A percentile compares a stretch with the other conserved stretches of the same genome.
Conservation (phyloP, 2,888 invertebrate species). For the Diaphora mendica region DNA sequence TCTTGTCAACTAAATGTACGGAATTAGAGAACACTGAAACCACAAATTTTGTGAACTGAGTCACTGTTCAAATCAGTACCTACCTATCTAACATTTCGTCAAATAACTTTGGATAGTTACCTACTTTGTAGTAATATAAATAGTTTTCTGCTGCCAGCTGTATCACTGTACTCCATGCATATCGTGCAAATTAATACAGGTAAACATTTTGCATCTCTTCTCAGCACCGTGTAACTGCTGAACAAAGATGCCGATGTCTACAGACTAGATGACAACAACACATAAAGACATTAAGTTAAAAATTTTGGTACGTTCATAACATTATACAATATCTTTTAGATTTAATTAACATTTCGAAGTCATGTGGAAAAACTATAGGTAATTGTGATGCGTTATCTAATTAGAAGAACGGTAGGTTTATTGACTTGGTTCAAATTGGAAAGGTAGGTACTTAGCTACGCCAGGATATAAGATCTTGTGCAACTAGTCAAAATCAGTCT, state of each 20-base stretch:
- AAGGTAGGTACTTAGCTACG: slow-evolving; percentile 3
- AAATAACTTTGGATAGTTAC: slow-evolving; percentile 11
- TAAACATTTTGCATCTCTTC: neutral
- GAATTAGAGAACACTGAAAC: slow-evolving; percentile 36
- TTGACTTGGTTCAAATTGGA: slow-evolving; percentile 21
- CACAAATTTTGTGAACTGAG: slow-evolving; percentile 31
- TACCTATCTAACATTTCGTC: slow-evolving; percentile 12
- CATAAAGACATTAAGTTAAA: neutral
- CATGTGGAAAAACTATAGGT: neutral
- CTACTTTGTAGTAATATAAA: neutral
- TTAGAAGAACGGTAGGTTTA: slow-evolving; percentile 24
- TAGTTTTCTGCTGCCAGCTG: neutral
- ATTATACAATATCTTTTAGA: too few relatives aligned
- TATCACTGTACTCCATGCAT: neutral
- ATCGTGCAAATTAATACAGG: neutral
- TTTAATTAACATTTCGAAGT: neutral
- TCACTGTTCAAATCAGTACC: slow-evolving; percentile 23
- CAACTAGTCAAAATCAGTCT: slow-evolving; percentile 25
- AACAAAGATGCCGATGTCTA: neutral
- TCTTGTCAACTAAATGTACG: slow-evolving; percentile 29
- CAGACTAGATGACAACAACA: neutral
- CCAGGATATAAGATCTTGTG: slow-evolving; percentile 39
- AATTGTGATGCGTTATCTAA: slow-evolving; percentile 13
- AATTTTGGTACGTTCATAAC: neutral
- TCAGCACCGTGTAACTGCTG: neutral